Conservation (phyloP, 1,140 invertebrate genomes). For the Spodoptera litura region DNA sequence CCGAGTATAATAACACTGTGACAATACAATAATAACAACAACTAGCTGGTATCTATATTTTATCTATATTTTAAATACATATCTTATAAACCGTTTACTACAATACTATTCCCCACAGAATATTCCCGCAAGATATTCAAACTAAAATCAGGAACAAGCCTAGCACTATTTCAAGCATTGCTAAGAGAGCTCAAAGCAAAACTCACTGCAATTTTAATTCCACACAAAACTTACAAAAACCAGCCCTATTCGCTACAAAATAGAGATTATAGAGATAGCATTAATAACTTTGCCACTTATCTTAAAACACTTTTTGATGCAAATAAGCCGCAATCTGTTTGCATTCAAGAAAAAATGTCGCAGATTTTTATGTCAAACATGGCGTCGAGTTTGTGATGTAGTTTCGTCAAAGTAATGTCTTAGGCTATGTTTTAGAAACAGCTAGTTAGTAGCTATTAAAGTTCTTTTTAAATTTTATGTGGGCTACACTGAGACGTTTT, state of each 20-base stretch:
- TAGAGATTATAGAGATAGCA: not conserved
- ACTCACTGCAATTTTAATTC: not conserved
- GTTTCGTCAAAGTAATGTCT: too few relatives aligned
- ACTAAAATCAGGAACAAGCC: slow-evolving; percentile 19
- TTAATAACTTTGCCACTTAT: slow-evolving; percentile 36
- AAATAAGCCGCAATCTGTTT: slow-evolving; percentile 53
- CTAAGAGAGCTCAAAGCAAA: slow-evolving; percentile 39
- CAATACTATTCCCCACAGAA: not conserved
- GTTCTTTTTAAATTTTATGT: not conserved
- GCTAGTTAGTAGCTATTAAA: not conserved
- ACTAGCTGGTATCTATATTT: too few relatives aligned
- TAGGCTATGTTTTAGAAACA: too few relatives aligned
- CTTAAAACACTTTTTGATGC: slow-evolving; percentile 52
- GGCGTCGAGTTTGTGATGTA: not conserved
- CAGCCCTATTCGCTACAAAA: not conserved
- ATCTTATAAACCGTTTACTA: not conserved
- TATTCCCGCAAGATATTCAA: not conserved
- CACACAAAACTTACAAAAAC: slow-evolving; percentile 18
- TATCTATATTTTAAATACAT: not conserved
- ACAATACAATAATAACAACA: too few relatives aligned
- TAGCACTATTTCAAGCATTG: slow-evolving; percentile 44
- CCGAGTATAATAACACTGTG: too few relatives aligned
- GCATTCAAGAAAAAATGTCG: slow-evolving; percentile 46
- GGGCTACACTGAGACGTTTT: too few relatives aligned
- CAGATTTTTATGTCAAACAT: slow-evolving; percentile 37